phyloP scores from a whole-genome alignment of 2,113 vertebrate species.

The Baryphthengus martii region DNA sequence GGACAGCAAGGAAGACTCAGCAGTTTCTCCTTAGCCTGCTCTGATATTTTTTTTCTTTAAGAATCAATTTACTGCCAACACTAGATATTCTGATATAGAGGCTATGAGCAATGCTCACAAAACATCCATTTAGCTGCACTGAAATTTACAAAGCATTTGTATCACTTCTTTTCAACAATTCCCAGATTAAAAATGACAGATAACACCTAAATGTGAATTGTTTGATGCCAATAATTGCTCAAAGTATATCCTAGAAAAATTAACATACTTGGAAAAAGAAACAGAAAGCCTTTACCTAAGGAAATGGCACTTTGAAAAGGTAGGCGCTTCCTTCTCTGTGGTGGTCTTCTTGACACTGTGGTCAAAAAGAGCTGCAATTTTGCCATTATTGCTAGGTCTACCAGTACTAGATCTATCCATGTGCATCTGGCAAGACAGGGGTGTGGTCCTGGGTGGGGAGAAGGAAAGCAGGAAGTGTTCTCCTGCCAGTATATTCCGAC shows the following conservation, averaged over 20 bases:
- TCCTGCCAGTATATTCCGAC: background rate
- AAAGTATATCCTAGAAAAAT: background rate
- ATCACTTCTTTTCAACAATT: background rate
- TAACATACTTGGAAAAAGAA: background rate
- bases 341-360: background rate
- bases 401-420: background rate
- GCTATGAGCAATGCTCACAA: background rate
- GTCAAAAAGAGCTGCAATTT: background rate
- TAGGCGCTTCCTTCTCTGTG: background rate
- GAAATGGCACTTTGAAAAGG: background rate
- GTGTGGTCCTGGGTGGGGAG: background rate
- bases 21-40: constrained; percentile 51
- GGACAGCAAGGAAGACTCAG: constrained; percentile 63
- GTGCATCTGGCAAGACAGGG: background rate
- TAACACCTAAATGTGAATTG: background rate
- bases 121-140: background rate
- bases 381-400: background rate
- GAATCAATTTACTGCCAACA: constrained; percentile 17
- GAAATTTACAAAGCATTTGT: background rate
- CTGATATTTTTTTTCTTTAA: background rate
- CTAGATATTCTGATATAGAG: background rate
- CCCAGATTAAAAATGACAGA: background rate
- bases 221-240: background rate
- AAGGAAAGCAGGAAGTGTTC: no score
- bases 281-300: background rate